Percentiles rank a stretch among this genome's conserved stretches.
phyloP scores from a whole-genome alignment of 2,113 vertebrate species.

The Myanophis thanlyinensis region DNA sequence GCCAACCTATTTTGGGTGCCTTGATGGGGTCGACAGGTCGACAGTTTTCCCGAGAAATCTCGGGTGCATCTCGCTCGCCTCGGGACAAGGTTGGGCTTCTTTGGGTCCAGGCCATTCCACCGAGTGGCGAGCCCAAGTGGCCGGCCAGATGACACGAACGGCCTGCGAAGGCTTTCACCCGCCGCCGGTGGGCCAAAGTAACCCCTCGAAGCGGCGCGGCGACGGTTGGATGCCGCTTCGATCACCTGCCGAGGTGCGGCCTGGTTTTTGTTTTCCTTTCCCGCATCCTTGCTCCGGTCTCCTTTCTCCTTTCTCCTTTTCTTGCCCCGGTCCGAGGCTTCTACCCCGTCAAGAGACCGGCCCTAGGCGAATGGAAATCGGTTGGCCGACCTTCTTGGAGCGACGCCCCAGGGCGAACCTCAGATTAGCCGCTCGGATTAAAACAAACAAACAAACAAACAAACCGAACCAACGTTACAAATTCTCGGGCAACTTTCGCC shows the following conservation, averaged over 20 bases:
- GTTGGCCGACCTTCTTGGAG: neutral
- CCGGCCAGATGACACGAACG: neutral
- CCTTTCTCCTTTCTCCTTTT: neutral
- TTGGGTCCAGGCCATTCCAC: no score
- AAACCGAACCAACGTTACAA: no score
- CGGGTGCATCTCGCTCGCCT: no score
- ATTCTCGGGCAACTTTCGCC: neutral
- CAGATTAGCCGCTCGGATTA: neutral
- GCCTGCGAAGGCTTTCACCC: neutral
- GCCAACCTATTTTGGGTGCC: no score
- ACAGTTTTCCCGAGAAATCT: neutral
- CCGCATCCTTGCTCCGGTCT: neutral
- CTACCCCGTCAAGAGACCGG: neutral
- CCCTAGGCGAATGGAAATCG: no score
- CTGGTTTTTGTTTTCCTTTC: accelerated
- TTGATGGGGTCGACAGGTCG: neutral
- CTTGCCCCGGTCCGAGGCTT: neutral
- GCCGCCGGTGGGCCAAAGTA: neutral
- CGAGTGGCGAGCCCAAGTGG: no score
- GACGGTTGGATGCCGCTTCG: neutral
- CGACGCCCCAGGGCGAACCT: neutral
- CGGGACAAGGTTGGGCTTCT: neutral
- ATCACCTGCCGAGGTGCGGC: neutral
- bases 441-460: no score
- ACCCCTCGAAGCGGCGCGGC: neutral